phyloP scores from a whole-genome alignment of 1,140 invertebrate species.

The Tetramorium alpestre region DNA sequence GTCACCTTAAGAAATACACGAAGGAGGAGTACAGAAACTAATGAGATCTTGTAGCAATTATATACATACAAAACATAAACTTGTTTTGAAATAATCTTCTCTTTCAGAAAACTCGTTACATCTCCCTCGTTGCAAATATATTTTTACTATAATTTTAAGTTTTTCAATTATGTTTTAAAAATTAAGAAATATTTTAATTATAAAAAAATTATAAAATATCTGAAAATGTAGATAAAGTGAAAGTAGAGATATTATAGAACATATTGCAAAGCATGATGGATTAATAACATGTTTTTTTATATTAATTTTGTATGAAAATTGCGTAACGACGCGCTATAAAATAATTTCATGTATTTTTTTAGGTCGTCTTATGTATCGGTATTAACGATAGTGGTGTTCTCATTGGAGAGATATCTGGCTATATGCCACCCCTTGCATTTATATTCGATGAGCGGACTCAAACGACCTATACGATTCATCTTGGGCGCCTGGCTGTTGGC shows the following conservation, averaged over 20 bases:
- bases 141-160: not conserved
- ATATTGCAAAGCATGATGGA: not conserved
- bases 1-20: not conserved
- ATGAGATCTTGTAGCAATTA: not conserved
- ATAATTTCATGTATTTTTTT: slow-evolving; percentile 22
- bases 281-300: not conserved
- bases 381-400: slow-evolving; percentile 95
- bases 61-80: not conserved
- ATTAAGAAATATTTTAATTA: not conserved
- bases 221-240: not conserved
- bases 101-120: not conserved
- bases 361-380: slow-evolving; percentile 96
- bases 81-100: not conserved
- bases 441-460: slow-evolving; percentile 92
- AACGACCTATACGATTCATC: slow-evolving; percentile 93
- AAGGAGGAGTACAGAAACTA: not conserved
- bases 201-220: not conserved
- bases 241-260: not conserved
- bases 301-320: not conserved
- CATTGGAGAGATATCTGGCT: slow-evolving; percentile 94
- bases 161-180: not conserved
- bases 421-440: slow-evolving; percentile 95
- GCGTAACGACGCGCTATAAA: not conserved
- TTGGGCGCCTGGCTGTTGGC: slow-evolving; percentile 92
- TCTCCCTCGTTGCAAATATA: not conserved